Base-by-base conservation (phyloP, 2,888 invertebrate species). In the Blastobasis adustella region DNA sequence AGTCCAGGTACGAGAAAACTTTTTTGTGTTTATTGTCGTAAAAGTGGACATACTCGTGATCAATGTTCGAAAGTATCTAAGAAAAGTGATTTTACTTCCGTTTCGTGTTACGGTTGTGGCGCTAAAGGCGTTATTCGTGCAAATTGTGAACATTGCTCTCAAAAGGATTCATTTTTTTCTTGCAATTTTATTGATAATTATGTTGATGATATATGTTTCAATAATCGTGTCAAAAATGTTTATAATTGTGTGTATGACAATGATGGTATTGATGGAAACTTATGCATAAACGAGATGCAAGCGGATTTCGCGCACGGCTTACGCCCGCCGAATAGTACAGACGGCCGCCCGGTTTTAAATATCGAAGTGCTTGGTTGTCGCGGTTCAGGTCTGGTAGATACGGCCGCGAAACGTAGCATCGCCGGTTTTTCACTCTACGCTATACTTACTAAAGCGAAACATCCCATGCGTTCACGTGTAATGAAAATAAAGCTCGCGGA, bases 391-490 rank as follows among this genome's bases (percentile, higher is more conserved):
- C 42, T 53, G 10, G 45, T 55, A 6, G 53, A 53, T 45, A 51
- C 53, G 3, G 53, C 51, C 6, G 56, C 56, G 1, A 56, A 56
- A 23, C 48, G 43, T 43, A 47, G 53, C 48, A 45, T 56, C 38
- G 56, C 53, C 4, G 53, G 56, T 41, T 46, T 45, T 41, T 49
- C 50, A 5, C 50, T 55, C 36, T 50, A 52, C 43, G 23, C 49
- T 8, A 42, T 52, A 7, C 47, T 54, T 23, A 10, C 10, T 10
- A 45, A 48, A 41, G 44, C 10, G 9, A 42, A 42, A 40, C 9
- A 40, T 42, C 6, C 9, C 10, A n/a, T 42, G 5, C 6, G 42
- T n/a, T n/a, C n/a, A 5, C 10, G 42, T 42, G 5, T n/a, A 6
- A 42, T 51, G 36, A 47, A 8, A 36, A 37, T 51, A n/a, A 43